Evolutionary conservation across 2,113 vertebrate species (phyloP).

Genomic region (Rhabdornis inornatus): DNA sequence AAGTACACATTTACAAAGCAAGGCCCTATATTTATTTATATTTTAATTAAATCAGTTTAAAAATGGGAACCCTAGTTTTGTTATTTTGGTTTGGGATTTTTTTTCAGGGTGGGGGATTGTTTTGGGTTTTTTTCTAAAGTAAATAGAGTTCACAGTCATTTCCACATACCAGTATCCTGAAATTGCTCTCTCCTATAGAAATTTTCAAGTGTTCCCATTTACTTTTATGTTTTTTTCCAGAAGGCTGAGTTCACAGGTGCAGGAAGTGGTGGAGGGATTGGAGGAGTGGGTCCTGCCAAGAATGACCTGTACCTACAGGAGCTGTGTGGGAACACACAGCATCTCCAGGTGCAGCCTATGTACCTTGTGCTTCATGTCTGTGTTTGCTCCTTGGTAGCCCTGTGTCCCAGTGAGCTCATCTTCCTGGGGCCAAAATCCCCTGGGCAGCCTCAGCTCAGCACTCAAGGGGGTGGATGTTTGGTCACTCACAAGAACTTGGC

Average conservation of each 20-base stretch:
- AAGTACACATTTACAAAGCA: not conserved
- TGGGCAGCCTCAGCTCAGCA: not conserved
- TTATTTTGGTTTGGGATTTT: not conserved
- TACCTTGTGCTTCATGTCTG: rapidly evolving
- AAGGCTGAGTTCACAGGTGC: not conserved
- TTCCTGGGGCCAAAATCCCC: not conserved
- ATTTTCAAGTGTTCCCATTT: not conserved
- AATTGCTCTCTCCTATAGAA: not conserved
- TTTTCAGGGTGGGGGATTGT: not conserved
- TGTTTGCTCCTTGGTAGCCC: not conserved
- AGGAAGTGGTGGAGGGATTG: not conserved
- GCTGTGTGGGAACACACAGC: not conserved
- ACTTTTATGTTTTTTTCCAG: not conserved
- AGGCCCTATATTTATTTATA: not conserved
- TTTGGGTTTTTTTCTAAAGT: not conserved
- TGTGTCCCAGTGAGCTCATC: not conserved
- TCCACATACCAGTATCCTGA: not conserved
- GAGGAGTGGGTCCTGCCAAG: not conserved
- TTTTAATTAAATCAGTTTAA: not conserved
- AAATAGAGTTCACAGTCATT: not conserved
- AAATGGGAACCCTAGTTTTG: not conserved
- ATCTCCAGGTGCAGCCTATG: not conserved
- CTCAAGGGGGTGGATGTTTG: not conserved
- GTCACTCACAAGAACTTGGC: not conserved
- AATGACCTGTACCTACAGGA: not conserved